Percentiles rank a stretch among this genome's conserved stretches.
Conservation (phyloP, 2,113 vertebrate genomes). For the Albula glossodonta region DNA sequence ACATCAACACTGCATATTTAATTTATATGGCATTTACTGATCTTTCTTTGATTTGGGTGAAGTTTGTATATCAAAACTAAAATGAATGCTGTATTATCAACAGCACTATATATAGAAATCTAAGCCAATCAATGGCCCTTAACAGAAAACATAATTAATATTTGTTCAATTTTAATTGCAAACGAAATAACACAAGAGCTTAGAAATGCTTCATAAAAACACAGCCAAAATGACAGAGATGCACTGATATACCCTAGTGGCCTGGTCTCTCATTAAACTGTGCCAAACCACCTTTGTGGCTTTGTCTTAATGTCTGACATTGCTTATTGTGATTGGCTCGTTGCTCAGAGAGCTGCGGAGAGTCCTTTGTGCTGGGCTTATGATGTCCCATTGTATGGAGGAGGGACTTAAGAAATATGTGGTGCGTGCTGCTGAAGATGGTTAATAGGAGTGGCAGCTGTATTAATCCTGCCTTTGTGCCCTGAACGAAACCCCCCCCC, state of each 20-base stretch:
- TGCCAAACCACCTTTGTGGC: background rate
- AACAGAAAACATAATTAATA: too few relatives aligned
- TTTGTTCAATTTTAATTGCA: background rate
- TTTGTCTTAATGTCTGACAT: background rate
- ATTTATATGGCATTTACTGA: background rate
- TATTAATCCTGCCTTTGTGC: constrained; percentile 22
- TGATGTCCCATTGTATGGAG: background rate
- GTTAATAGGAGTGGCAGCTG: constrained; percentile 24
- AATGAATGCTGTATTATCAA: background rate
- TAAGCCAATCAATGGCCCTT: background rate
- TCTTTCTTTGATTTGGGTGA: background rate
- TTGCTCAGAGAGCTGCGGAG: background rate
- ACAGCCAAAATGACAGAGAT: background rate
- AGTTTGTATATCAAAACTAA: background rate
- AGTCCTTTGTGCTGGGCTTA: background rate
- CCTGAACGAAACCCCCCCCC: background rate
- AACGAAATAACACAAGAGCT: background rate
- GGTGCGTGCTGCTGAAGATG: constrained; percentile 15
- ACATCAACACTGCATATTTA: too few relatives aligned
- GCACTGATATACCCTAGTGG: background rate
- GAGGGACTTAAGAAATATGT: background rate
- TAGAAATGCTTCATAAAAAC: background rate
- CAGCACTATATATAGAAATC: background rate
- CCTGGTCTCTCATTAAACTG: background rate
- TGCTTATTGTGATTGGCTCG: background rate